phyloP scores from a whole-genome alignment of 2,797 vertebrate species.

The Siniperca scherzeri region DNA sequence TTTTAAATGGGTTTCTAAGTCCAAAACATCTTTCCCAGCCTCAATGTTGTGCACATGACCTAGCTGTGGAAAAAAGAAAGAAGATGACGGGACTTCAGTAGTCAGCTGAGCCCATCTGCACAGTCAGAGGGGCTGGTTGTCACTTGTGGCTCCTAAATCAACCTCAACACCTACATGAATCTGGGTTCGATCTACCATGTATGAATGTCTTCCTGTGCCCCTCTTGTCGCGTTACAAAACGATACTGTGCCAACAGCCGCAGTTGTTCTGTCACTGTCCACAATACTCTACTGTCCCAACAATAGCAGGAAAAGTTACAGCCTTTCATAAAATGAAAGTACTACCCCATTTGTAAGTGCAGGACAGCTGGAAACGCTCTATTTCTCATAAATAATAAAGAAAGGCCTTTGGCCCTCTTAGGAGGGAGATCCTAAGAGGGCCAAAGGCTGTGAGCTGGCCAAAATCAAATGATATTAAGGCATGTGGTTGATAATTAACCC shows the following conservation, averaged over 20 bases:
- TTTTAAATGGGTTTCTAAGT: conserved; percentile 26
- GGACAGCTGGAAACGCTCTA: conserved; percentile 70
- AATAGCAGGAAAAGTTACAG: conserved; percentile 69
- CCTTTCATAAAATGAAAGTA: conserved; percentile 63
- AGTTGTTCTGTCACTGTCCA: conserved; percentile 52
- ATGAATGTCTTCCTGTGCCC: conserved; percentile 29
- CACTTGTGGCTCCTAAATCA: conserved; percentile 16
- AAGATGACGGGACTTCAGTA: conserved; percentile 5
- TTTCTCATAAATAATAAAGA: conserved; percentile 68
- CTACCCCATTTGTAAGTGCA: conserved; percentile 53
- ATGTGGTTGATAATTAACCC: conserved; percentile 31
- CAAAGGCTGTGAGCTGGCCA: conserved; percentile 3
- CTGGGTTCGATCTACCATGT: conserved; percentile 42
- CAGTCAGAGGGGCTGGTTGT: neutral
- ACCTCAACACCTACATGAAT: conserved; percentile 24
- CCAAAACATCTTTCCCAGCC: conserved; percentile 7
- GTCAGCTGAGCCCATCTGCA: neutral
- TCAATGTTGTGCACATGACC: conserved; percentile 3
- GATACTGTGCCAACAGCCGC: conserved; percentile 45
- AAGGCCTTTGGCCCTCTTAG: conserved; percentile 27
- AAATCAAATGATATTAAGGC: conserved; percentile 45
- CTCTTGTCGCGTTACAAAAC: conserved; percentile 27
- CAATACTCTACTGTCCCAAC: conserved; percentile 50
- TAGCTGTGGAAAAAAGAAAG: neutral
- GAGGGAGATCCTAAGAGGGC: conserved; percentile 12